Evolutionary conservation across 2,888 invertebrate genomes (phyloP).

Genomic region (Chironomus tentans): DNA sequence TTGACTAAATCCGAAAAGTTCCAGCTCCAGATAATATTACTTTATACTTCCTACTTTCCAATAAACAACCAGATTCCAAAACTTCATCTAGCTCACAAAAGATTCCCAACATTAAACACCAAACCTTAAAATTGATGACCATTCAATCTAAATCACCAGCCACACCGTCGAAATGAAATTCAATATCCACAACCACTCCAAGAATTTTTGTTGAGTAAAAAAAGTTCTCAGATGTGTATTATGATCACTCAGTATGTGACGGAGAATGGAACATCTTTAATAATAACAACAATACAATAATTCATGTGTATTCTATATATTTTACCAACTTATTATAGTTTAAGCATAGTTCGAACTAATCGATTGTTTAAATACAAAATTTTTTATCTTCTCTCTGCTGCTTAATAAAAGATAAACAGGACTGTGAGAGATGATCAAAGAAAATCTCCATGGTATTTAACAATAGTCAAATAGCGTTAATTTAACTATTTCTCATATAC

Average conservation of each 20-base stretch:
- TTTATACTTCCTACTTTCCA: too few species aligned
- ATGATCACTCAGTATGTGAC: conserved; percentile 7
- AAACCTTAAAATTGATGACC: too few species aligned
- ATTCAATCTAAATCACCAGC: too few species aligned
- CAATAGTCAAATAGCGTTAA: conserved; percentile 26
- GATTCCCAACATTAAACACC: too few species aligned
- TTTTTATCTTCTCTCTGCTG: background rate
- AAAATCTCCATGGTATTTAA: background rate
- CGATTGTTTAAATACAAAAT: conserved; percentile 24
- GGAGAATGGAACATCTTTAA: conserved; percentile 23
- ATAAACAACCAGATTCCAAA: too few species aligned
- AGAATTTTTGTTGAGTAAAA: background rate
- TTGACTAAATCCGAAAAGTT: too few species aligned
- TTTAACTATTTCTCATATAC: conserved; percentile 20
- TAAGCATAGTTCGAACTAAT: conserved; percentile 21
- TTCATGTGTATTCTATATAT: background rate
- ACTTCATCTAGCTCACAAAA: too few species aligned
- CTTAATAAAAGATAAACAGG: conserved; percentile 24
- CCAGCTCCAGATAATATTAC: too few species aligned
- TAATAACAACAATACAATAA: conserved; percentile 2
- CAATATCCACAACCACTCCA: too few species aligned
- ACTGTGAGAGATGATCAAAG: background rate
- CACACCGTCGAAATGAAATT: too few species aligned
- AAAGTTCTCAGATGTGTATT: too few species aligned
- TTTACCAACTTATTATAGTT: conserved; percentile 26